phyloP scores from a whole-genome alignment of 2,113 vertebrate genomes.

The Morphnarchus princeps region DNA sequence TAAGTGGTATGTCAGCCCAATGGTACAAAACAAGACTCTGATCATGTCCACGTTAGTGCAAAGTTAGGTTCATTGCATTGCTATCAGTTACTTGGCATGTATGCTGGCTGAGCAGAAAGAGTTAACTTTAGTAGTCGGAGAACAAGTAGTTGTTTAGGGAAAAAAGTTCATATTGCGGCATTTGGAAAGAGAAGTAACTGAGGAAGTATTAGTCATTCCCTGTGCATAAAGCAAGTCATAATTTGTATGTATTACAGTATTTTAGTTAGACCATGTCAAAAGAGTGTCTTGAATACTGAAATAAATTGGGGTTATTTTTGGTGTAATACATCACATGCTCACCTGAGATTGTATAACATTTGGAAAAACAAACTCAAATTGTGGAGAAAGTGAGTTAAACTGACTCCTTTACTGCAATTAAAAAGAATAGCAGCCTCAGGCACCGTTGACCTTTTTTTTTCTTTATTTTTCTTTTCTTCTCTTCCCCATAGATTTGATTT shows the following conservation, averaged over 20 bases:
- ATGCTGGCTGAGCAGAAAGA: background rate
- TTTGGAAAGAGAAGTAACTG: conserved; percentile 7
- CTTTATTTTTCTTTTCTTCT: background rate
- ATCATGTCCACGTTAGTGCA: background rate
- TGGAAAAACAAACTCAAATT: background rate
- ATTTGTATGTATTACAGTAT: background rate
- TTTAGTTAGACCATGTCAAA: background rate
- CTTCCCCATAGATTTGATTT: background rate
- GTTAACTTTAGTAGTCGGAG: background rate
- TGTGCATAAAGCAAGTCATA: background rate
- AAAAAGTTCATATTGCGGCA: background rate
- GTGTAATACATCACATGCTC: fast-evolving
- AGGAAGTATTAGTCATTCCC: conserved; percentile 14
- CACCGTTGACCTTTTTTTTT: background rate
- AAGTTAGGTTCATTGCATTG: background rate
- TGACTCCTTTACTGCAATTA: background rate
- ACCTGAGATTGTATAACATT: background rate
- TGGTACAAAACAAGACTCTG: background rate
- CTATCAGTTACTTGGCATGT: background rate
- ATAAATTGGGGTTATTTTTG: background rate
- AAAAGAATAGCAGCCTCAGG: background rate
- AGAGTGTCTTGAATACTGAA: background rate
- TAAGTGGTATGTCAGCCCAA: background rate
- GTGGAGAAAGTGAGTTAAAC: background rate
- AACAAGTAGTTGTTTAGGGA: background rate